Conservation (phyloP, 2,113 vertebrate genomes). For the Empidonax traillii region DNA sequence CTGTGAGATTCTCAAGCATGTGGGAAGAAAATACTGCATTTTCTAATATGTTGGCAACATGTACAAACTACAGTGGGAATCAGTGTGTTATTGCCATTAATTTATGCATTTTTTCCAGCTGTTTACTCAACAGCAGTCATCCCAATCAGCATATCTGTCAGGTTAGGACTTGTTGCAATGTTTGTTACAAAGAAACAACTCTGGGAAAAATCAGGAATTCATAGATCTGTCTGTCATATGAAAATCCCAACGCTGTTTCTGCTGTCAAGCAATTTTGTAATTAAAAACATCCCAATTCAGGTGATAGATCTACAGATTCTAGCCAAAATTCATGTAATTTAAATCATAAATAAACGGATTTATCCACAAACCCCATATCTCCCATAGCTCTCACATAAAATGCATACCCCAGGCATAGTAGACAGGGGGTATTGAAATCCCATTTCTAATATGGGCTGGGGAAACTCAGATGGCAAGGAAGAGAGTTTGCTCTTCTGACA, state of each 20-base stretch:
- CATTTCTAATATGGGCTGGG: not conserved
- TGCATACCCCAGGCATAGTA: not conserved
- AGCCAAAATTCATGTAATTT: not conserved
- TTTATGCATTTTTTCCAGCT: slow-evolving; percentile 35
- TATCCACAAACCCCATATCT: not conserved
- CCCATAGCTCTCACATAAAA: not conserved
- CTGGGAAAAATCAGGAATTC: not conserved
- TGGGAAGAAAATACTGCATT: not conserved
- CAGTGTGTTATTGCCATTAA: slow-evolving; percentile 5
- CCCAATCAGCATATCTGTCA: slow-evolving; percentile 20
- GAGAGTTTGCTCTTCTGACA: not conserved
- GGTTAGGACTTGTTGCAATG: not conserved
- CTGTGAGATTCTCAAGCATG: not conserved
- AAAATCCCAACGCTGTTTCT: not conserved
- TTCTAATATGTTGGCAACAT: not conserved
- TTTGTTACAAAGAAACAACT: slow-evolving; percentile 11
- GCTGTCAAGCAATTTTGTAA: not conserved
- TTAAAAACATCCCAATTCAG: not conserved
- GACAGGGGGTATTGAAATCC: not conserved
- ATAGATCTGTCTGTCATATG: not conserved
- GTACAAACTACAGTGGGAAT: not conserved
- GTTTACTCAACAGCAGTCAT: slow-evolving; percentile 46
- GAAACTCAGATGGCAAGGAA: not conserved
- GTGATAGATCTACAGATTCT: not conserved
- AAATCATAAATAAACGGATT: not conserved